Percentiles rank a stretch among this genome's conserved stretches.
Conservation (phyloP, 2,113 vertebrate genomes). For the Martes martes region DNA sequence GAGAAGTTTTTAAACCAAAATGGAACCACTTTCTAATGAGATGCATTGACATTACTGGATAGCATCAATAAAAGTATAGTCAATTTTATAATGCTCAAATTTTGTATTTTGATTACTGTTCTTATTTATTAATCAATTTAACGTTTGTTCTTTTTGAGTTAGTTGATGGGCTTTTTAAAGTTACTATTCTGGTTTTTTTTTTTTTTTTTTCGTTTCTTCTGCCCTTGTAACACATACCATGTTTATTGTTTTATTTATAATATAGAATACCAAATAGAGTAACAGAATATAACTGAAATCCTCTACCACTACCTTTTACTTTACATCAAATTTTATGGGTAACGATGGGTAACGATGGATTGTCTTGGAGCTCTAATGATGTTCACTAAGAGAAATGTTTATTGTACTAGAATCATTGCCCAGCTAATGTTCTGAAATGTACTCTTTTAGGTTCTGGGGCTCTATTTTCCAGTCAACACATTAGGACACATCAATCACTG, state of each 20-base stretch:
- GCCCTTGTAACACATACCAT: neutral
- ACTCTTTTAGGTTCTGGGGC: neutral
- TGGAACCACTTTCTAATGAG: neutral
- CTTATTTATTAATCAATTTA: neutral
- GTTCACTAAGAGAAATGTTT: neutral
- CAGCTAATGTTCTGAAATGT: neutral
- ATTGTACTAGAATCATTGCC: neutral
- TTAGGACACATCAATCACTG: neutral
- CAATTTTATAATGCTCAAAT: neutral
- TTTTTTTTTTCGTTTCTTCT: neutral
- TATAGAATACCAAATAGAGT: neutral
- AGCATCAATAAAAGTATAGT: neutral
- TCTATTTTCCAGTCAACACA: neutral
- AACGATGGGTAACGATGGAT: neutral
- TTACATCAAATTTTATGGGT: neutral
- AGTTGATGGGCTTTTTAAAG: neutral
- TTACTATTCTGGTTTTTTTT: neutral
- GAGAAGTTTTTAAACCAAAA: neutral
- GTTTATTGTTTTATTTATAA: neutral
- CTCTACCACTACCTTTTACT: neutral
- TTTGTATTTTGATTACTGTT: neutral
- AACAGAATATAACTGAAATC: neutral
- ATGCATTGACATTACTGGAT: neutral
- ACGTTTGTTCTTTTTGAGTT: neutral
- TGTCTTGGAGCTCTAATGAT: neutral